Evolutionary conservation across 2,113 vertebrate species (phyloP), one percentile per base, ranked within the genome.

Genomic region (Corythornis vintsioides): DNA sequence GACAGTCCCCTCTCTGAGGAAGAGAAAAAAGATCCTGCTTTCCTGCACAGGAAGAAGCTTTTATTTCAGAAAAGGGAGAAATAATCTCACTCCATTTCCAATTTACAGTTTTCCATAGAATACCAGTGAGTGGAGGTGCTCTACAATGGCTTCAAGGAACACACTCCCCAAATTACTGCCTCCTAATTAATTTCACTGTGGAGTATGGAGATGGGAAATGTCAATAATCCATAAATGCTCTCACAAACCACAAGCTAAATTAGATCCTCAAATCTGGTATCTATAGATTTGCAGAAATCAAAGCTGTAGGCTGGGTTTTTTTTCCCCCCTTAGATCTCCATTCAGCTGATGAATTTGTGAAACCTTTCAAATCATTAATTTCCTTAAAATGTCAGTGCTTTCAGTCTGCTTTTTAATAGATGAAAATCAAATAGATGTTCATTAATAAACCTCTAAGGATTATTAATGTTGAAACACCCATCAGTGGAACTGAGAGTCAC

Each of bases 61-160:
- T 92, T 95, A 93, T 98, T 97, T 98, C 97, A 98, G 97, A 96
- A 97, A 97, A 97, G 89, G 55, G 43, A 96, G 88, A 90, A 97
- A 97, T 98, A 98, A 97, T 97, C 93, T 96, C 97, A 95, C 94
- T 96, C 91, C 15, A 11, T 64, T 96, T 95, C 56, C 83, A 95
- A 93, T 82, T 94, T 73, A 83, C 69, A 55, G 38, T 92, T 95
- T 97, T 96, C 91, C 86, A 92, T 92, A 71, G 84, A 86, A 91
- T 69, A 94, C 28, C 35, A 70, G 56, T 56, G 33, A 95, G 93
- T 9, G 47, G 95, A 93, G 63, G 45, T 78, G 60, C 69, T 61
- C 12, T 73, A 74, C 92, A 94, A 85, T 84, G 67, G 67, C 71
- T 96, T 96, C 77, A 64, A 81, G 84, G 89, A 92, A 95, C 75